Base-by-base conservation (phyloP, 2,888 invertebrate genomes). In the Chrysomela aeneicollis region DNA sequence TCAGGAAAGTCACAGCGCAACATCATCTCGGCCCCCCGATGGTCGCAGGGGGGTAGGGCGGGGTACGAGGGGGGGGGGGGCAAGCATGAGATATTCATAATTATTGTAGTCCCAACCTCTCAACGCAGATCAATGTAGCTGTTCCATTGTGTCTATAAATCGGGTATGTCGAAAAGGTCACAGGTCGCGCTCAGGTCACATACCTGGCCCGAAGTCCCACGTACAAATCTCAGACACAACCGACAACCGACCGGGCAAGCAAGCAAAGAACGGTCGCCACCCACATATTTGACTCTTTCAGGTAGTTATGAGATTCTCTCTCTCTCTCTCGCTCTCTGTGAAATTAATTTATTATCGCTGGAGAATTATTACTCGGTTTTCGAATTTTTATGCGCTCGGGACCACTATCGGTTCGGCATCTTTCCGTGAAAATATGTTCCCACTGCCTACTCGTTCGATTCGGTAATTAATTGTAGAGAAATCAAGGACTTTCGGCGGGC, bases 111-210 rank as follows among this genome's bases (percentile, higher is more conserved):
- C 9, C 15, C 15, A 10, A 19, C 22, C 26, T 35, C 32, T 35
- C 32, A 35, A 35, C 32, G 60, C 59, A 60, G 67, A 70, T 70
- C 67, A 66, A 70, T 63, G 63, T 68, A 62, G 60, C 61, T 64
- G 61, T 61, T 65, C 65, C 66, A 70, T 70, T 70, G 70, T 70
- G 68, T 70, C 70, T 35, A 35, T 70, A 67, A 70, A 68, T 62
- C 67, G 64, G 63, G 59, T 68, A 66, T 61, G 70, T 68, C 64
- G 67, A 59, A 71, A n/a, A 72, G 77, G 76, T 77, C 74, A 74
- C 69, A 73, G 77, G 75, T 77, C 76, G 73, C 66, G 61, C 61
- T 63, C 73, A 74, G 77, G 76, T 77, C 77, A 73, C 74, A 71
- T 74, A 76, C 77, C 77, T 77, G 76, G 73, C 77, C 73, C 70